Evolutionary conservation across 92 coral and sea anemone genomes (phyloP), one percentile per base, ranked within the genome.

Genomic region (Epizoanthus scotinus): DNA sequence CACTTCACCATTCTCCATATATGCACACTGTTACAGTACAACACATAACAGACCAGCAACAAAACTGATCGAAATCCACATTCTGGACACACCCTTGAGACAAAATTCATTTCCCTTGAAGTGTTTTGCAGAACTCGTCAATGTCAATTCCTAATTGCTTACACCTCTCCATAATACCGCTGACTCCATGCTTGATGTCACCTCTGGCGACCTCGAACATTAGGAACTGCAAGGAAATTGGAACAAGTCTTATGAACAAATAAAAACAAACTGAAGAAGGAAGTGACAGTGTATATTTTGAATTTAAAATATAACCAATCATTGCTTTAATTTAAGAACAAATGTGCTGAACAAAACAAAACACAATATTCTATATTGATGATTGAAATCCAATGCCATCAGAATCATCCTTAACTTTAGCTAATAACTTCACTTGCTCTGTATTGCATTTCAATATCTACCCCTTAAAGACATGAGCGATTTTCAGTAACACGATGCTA

Each of bases 191-290:
- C 38, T 80, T 82, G 80, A 78, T 74, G 50, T 89, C 94, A 56
- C 85, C 68, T 56, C 84, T 92, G 61, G 93, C 90, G 36, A 96
- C 84, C 84, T 91, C 98, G 55, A 96, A 96, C 97, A 96, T 92
- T 61, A 92, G 87, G 86, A 88, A 96, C 99, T 96, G 94, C 74
- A 78, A 86, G 20, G 36, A 71, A 77, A 84, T 59, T 84, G 70
- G 67, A 36, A 69, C 50, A 70, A 79, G 63, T 77, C 28, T 77
- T 62, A 58, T 55, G 6, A 27, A 58, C 42, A 36, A 49, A 78
- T 47, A 55, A 22, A 20, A 69, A 31, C 24, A 4, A 26, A 49
- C 6, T 18, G 21, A 71, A 6, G 52, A 12, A 13, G 72, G 70
- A n/a, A 12, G 18, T 10, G n/a, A n/a, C n/a, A n/a, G n/a, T n/a